Evolutionary conservation across 2,797 vertebrate species (phyloP).

Genomic region (Leptatherina wallacei): DNA sequence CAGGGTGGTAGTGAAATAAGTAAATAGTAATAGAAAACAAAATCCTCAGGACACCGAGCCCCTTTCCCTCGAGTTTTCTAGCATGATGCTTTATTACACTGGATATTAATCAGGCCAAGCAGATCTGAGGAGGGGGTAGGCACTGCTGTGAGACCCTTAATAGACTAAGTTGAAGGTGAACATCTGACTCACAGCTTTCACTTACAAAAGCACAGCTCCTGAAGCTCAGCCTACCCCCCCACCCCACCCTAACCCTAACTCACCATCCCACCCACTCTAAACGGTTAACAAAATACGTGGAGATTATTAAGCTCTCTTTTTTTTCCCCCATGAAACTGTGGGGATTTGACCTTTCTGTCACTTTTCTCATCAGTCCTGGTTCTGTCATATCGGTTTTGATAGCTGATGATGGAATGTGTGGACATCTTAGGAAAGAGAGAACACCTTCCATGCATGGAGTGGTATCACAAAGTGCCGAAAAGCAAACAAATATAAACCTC

Average conservation of each 20-base stretch:
- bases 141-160: slow-evolving; percentile 25
- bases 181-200: slow-evolving; percentile 15
- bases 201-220: slow-evolving; percentile 75
- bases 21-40: slow-evolving; percentile 60
- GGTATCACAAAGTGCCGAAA: slow-evolving; percentile 8
- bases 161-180: slow-evolving; percentile 26
- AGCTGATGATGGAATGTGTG: slow-evolving; percentile 85
- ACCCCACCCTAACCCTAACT: slow-evolving; percentile 4
- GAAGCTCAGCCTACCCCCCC: slow-evolving; percentile 30
- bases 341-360: slow-evolving; percentile 15
- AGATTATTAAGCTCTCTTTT: slow-evolving; percentile 4
- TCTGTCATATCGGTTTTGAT: slow-evolving; percentile 50
- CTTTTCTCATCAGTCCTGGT: slow-evolving; percentile 22
- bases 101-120: slow-evolving; percentile 24
- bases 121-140: slow-evolving; percentile 20
- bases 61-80: slow-evolving; percentile 58
- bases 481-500: slow-evolving; percentile 16
- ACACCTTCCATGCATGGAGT: slow-evolving; percentile 7
- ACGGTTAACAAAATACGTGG: slow-evolving; percentile 35
- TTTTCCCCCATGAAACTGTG: slow-evolving; percentile 42
- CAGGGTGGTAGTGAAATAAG: slow-evolving; percentile 87
- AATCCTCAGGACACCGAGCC: slow-evolving; percentile 63
- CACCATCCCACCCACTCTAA: slow-evolving; percentile 32
- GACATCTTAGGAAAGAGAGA: slow-evolving; percentile 57
- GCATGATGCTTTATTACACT: slow-evolving; percentile 30